Evolutionary conservation across 2,797 vertebrate genomes (phyloP).

Genomic region (Pelodytes ibericus): DNA sequence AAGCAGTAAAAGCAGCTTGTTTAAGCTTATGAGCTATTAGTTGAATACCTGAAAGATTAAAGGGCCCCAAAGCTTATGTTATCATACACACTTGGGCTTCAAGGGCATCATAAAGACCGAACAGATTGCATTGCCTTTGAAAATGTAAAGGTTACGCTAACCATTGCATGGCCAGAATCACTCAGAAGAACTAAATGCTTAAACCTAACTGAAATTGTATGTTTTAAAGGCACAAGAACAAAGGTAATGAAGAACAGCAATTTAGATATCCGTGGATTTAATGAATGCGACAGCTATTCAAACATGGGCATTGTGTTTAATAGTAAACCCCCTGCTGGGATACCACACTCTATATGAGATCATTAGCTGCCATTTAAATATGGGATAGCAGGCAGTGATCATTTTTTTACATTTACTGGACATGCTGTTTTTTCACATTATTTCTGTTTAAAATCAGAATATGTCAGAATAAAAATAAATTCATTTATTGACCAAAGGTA

Average conservation of each 20-base stretch:
- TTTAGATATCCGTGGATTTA: neutral
- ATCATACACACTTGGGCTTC: slow-evolving; percentile 44
- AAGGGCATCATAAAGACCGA: slow-evolving; percentile 40
- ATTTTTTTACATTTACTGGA: too few relatives aligned
- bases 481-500: too few relatives aligned
- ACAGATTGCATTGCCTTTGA: slow-evolving; percentile 25
- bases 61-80: slow-evolving; percentile 55
- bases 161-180: neutral
- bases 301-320: neutral
- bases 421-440: too few relatives aligned
- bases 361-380: neutral
- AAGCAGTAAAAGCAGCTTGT: slow-evolving; percentile 48
- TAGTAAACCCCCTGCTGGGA: neutral
- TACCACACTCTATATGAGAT: neutral
- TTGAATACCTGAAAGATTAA: slow-evolving; percentile 64
- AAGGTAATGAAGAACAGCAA: neutral
- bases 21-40: slow-evolving; percentile 61
- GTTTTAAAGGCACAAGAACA: neutral
- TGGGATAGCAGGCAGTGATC: too few relatives aligned
- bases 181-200: neutral
- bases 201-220: neutral
- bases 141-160: slow-evolving; percentile 21
- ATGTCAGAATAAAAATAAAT: too few relatives aligned
- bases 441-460: too few relatives aligned
- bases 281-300: neutral